A percentile compares a stretch with the other conserved stretches of the same genome.
Evolutionary conservation across 2,888 invertebrate genomes (phyloP).

Genomic region (Xanthorhoe designata): DNA sequence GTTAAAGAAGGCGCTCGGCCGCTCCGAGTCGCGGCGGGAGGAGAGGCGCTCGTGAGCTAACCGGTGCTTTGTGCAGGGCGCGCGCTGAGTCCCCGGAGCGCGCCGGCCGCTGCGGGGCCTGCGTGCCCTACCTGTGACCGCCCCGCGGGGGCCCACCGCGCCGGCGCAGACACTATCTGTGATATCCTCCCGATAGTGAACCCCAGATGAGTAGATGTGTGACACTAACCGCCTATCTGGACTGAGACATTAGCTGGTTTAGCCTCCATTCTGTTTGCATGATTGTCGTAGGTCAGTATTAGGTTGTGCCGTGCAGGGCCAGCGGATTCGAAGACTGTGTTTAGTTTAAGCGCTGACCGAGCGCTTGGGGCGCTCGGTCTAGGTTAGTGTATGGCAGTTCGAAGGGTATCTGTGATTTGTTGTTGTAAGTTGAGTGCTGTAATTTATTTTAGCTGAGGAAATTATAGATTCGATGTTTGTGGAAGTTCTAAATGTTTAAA

Average conservation of each 20-base stretch:
- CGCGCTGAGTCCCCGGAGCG: conserved; percentile 78
- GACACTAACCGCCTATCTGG: conserved; percentile 66
- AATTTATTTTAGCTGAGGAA: conserved; percentile 63
- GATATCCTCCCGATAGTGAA: conserved; percentile 72
- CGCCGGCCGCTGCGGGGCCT: conserved; percentile 74
- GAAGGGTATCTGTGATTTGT: conserved; percentile 82
- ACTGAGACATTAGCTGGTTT: conserved; percentile 54
- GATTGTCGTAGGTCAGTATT: conserved; percentile 63
- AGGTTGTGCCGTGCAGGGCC: conserved; percentile 61
- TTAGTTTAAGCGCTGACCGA: conserved; percentile 66
- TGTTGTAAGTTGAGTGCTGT: conserved; percentile 68
- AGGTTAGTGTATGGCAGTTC: conserved; percentile 65
- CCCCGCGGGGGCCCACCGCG: conserved; percentile 36
- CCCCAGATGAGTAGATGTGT: conserved; percentile 71
- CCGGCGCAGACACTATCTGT: conserved; percentile 69
- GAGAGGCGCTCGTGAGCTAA: conserved; percentile 85
- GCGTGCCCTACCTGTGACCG: conserved; percentile 80
- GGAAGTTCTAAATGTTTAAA: conserved; percentile 44
- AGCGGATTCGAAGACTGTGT: conserved; percentile 79
- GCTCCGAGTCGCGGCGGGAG: conserved; percentile 79
- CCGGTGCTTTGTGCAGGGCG: conserved; percentile 82
- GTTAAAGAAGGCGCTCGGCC: conserved; percentile 89
- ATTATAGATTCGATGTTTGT: conserved; percentile 49
- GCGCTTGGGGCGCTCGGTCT: conserved; percentile 22
- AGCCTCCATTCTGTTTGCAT: conserved; percentile 60